phyloP scores from a whole-genome alignment of 2,888 invertebrate genomes.

The Oscheius sp. region DNA sequence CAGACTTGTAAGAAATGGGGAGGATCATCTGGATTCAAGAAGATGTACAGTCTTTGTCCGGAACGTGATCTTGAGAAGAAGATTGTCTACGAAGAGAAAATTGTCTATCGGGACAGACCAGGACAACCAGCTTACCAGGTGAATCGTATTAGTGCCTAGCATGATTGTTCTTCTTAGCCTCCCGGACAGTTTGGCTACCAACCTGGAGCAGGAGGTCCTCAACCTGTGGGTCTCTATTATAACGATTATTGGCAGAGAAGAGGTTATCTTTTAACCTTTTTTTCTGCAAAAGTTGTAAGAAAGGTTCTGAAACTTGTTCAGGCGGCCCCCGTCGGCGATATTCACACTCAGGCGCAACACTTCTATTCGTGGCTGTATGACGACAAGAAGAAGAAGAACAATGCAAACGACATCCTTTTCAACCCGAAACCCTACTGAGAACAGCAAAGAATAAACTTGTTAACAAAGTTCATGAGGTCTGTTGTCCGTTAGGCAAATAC shows the following conservation, averaged over 20 bases:
- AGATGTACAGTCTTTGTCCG: constrained; percentile 53
- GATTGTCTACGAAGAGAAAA: constrained; percentile 39
- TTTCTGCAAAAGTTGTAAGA: not conserved
- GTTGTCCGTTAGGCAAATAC: too few relatives aligned
- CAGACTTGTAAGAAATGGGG: constrained; percentile 58
- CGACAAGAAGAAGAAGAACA: constrained; percentile 2
- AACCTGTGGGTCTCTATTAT: constrained; percentile 32
- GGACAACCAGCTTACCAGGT: not conserved
- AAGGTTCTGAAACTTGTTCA: constrained; percentile 20
- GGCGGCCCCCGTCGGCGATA: constrained; percentile 27
- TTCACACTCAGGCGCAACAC: constrained; percentile 49
- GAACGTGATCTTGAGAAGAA: constrained; percentile 32
- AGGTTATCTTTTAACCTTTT: constrained; percentile 14
- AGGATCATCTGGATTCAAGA: constrained; percentile 40
- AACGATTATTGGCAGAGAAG: constrained; percentile 4
- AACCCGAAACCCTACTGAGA: constrained; percentile 30
- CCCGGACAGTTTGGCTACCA: too few relatives aligned
- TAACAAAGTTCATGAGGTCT: not conserved
- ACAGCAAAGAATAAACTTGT: constrained; percentile 15
- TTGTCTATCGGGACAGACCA: constrained; percentile 18
- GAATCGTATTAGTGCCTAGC: not conserved
- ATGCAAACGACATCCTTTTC: constrained; percentile 25
- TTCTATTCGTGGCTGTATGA: constrained; percentile 53
- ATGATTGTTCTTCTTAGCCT: too few relatives aligned
- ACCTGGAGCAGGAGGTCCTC: too few relatives aligned